phyloP scores from a whole-genome alignment of 2,113 vertebrate genomes.

The Eolophus roseicapilla region DNA sequence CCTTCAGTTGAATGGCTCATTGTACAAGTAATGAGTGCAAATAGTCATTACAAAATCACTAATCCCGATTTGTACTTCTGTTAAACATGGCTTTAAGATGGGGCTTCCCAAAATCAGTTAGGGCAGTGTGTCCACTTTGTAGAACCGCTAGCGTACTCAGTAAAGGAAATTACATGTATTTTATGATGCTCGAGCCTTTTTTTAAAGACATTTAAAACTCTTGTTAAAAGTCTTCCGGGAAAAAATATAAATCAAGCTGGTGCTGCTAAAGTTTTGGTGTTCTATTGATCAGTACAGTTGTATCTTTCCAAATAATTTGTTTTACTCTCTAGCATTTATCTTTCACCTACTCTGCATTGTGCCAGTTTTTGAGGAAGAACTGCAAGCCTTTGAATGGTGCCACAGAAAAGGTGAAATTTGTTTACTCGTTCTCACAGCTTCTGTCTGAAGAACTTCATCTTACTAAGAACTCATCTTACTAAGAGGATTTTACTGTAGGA shows the following conservation, averaged over 20 bases:
- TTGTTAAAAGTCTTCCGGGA: not conserved
- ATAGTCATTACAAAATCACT: not conserved
- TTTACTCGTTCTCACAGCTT: not conserved
- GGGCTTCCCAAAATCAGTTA: not conserved
- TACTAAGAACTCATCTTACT: not conserved
- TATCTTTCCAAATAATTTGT: not conserved
- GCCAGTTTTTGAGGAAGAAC: not conserved
- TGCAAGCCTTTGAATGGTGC: not conserved
- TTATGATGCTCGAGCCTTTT: not conserved
- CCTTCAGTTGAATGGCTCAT: not conserved
- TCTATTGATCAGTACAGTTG: not conserved
- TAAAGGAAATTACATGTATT: not conserved
- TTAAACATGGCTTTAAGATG: not conserved
- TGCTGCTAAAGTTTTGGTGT: not conserved
- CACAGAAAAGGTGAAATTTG: not conserved
- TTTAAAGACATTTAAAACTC: not conserved
- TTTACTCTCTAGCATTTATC: not conserved
- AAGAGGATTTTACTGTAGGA: not conserved
- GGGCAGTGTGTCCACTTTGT: not conserved
- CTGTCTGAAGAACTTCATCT: not conserved
- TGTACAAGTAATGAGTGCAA: not conserved
- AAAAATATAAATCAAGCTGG: not conserved
- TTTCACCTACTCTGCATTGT: fast-evolving
- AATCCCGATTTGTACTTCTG: not conserved
- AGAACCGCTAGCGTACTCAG: not conserved